A percentile compares a stretch with the other conserved stretches of the same genome.
These are phyloP conservation scores for Centropristis striata DNA, from an alignment of 2,113 vertebrate genomes.

Conservation along the genomic window DNA sequence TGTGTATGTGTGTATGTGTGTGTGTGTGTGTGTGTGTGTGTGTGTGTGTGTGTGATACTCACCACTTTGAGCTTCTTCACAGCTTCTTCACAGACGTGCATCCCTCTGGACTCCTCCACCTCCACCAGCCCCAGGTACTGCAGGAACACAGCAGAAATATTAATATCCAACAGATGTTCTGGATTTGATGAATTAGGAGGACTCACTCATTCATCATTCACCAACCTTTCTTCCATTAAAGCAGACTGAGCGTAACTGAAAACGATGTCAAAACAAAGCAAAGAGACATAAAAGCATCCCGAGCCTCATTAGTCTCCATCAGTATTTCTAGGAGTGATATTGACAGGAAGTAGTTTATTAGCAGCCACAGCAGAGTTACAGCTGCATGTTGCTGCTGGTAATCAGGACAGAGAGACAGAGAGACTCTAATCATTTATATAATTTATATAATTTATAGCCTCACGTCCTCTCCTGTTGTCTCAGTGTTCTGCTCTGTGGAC, in stretches of 20 bases:
- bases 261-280: not conserved
- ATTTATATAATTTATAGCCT: conserved; percentile 53
- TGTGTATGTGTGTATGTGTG: conserved; percentile 14
- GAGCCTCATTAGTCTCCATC: conserved; percentile 11
- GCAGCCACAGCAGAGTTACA: conserved; percentile 16
- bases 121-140: conserved; percentile 94
- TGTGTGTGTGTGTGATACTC: conserved; percentile 68
- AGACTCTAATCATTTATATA: conserved; percentile 32
- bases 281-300: not conserved
- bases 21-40: conserved; percentile 5
- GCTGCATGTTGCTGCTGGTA: conserved; percentile 29
- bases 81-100: conserved; percentile 95
- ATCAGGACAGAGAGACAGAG: conserved; percentile 31
- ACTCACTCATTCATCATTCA: not conserved
- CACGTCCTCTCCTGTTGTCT: conserved; percentile 26
- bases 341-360: conserved; percentile 1
- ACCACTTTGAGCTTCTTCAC: conserved; percentile 95
- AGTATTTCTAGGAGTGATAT: not conserved
- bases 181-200: not conserved
- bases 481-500: conserved; percentile 27
- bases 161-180: not conserved
- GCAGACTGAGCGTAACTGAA: not conserved
- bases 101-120: conserved; percentile 94
- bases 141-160: not conserved
- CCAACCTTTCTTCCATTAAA: not conserved